Evolutionary conservation across 2,888 invertebrate genomes (phyloP).

Genomic region (Drosophila kokeensis): DNA sequence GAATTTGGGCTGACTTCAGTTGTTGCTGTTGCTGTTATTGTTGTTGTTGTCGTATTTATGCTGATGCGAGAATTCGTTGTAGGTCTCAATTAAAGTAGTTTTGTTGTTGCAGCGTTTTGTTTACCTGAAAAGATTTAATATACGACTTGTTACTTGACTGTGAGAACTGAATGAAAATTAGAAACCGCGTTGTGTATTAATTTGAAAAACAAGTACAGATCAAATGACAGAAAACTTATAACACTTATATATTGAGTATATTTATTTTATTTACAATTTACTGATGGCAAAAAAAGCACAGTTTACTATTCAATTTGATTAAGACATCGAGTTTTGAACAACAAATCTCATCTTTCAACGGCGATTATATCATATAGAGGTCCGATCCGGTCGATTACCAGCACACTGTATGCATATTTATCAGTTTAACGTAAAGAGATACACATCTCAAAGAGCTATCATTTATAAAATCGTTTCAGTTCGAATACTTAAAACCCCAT

Average conservation of each 20-base stretch:
- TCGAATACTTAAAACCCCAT: neutral
- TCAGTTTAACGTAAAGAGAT: neutral
- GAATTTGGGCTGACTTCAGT: slow-evolving; percentile 24
- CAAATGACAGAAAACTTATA: slow-evolving; percentile 1
- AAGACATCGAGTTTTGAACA: neutral
- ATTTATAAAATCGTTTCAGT: neutral
- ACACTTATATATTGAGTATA: neutral
- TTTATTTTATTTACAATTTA: neutral
- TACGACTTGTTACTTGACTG: slow-evolving; percentile 6
- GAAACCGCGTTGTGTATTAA: neutral
- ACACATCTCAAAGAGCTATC: neutral
- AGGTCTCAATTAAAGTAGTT: slow-evolving; percentile 2
- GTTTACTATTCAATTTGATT: neutral
- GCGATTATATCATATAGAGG: neutral
- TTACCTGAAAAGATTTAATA: slow-evolving; percentile 43
- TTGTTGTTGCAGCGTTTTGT: slow-evolving; percentile 20
- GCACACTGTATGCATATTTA: neutral
- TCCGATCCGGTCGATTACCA: neutral
- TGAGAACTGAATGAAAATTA: neutral
- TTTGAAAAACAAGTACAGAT: neutral
- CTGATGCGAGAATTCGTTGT: slow-evolving; percentile 20
- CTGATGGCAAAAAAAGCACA: neutral
- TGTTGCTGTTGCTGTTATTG: slow-evolving; percentile 10
- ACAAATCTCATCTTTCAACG: neutral
- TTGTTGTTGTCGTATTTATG: slow-evolving; percentile 9